A percentile compares a stretch with the other conserved stretches of the same genome.
These are phyloP conservation scores for Peucedramus taeniatus DNA, from an alignment of 2,113 vertebrate species.

Conservation along the genomic window DNA sequence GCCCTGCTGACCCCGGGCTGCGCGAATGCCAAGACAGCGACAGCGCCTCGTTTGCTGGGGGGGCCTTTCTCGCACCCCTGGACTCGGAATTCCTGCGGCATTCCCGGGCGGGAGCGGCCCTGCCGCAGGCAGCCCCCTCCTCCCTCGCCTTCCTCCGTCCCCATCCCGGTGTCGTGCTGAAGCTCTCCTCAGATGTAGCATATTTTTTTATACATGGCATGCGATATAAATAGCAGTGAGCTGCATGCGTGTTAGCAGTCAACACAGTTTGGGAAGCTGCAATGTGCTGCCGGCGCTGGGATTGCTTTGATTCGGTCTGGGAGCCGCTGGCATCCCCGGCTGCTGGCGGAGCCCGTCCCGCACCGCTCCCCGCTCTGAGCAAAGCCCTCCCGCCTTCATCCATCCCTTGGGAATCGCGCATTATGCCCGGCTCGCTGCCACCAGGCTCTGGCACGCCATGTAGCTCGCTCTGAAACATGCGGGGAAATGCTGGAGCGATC, in stretches of 20 bases:
- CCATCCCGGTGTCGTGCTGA: neutral
- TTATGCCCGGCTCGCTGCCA: neutral
- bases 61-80: neutral
- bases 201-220: slow-evolving; percentile 21
- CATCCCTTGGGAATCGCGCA: neutral
- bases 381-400: neutral
- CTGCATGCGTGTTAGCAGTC: slow-evolving; percentile 19
- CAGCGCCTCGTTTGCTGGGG: neutral
- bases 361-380: neutral
- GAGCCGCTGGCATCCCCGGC: neutral
- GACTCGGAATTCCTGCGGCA: neutral
- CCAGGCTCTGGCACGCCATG: neutral
- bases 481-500: neutral
- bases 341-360: neutral
- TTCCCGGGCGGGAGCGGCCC: neutral
- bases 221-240: slow-evolving; percentile 46
- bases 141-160: neutral
- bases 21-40: neutral
- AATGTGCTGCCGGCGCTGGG: neutral
- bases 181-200: neutral
- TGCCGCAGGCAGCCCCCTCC: neutral
- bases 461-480: neutral
- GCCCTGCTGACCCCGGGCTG: neutral
- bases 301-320: neutral
- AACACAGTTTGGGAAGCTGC: neutral